phyloP scores from a whole-genome alignment of 2,797 vertebrate genomes.

The Anas acuta region DNA sequence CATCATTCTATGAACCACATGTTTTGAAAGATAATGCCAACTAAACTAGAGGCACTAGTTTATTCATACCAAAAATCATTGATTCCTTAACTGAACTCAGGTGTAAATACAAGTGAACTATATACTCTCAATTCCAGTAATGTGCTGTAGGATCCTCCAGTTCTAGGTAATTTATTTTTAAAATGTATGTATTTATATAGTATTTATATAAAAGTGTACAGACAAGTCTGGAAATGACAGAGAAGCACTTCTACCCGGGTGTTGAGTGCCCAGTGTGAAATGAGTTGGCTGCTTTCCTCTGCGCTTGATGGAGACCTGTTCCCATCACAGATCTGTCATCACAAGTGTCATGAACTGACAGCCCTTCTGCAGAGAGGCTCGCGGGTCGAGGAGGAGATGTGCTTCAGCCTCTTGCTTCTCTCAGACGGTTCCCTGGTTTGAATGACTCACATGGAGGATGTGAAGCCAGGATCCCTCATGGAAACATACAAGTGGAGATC shows the following conservation, averaged over 20 bases:
- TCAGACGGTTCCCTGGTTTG: background rate
- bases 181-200: too few species aligned
- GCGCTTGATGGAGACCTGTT: slow-evolving; percentile 13
- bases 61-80: background rate
- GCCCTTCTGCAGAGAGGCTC: background rate
- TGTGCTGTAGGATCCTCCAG: background rate
- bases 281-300: background rate
- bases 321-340: background rate
- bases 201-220: background rate
- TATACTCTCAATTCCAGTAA: background rate
- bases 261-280: background rate
- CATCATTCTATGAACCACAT: background rate
- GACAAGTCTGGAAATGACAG: background rate
- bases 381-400: background rate
- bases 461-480: background rate
- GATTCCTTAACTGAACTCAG: background rate
- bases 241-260: background rate
- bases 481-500: background rate
- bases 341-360: background rate
- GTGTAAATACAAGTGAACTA: background rate
- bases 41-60: background rate
- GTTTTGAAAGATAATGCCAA: background rate
- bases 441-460: background rate
- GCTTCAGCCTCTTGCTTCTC: background rate
- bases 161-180: background rate